Conservation (phyloP, 2,888 invertebrate genomes). For the Brachynemurus nebulosus region DNA sequence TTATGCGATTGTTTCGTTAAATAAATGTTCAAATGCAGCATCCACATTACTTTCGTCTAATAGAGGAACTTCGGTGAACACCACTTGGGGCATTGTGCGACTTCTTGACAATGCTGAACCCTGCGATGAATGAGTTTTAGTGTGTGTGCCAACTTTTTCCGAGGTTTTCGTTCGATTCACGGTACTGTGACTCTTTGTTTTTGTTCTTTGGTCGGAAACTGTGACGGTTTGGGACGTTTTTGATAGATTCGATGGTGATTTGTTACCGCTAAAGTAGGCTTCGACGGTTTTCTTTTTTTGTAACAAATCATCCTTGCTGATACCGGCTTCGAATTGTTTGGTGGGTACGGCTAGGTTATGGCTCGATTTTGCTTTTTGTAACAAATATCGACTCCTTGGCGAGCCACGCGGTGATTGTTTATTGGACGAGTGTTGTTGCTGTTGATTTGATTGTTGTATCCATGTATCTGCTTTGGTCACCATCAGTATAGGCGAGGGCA, state of each 20-base stretch:
- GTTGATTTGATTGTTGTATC: conserved; percentile 50
- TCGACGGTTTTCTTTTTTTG: conserved; percentile 60
- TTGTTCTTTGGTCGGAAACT: conserved; percentile 14
- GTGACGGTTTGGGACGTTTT: conserved; percentile 10
- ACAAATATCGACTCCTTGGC: conserved; percentile 32
- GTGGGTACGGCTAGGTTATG: conserved; percentile 52
- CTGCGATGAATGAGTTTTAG: neutral
- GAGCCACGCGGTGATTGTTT: conserved; percentile 30
- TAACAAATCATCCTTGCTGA: conserved; percentile 49
- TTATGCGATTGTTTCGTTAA: conserved; percentile 27
- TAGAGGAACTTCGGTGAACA: conserved; percentile 44
- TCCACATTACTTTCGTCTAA: conserved; percentile 73
- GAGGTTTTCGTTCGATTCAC: conserved; percentile 36
- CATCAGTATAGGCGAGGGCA: conserved; percentile 22
- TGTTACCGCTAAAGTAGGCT: conserved; percentile 48
- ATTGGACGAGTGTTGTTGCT: conserved; percentile 20
- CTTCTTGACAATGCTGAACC: conserved; percentile 49
- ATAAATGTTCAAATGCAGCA: conserved; percentile 76
- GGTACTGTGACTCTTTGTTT: conserved; percentile 16
- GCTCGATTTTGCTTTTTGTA: conserved; percentile 53
- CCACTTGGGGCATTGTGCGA: conserved; percentile 61
- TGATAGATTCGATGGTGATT: conserved; percentile 28
- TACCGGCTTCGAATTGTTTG: conserved; percentile 72
- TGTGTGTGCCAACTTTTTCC: conserved; percentile 33
- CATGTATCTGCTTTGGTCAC: conserved; percentile 60